Evolutionary conservation across 2,797 vertebrate genomes (phyloP).

Genomic region (Myiothlypis chrysogaster): DNA sequence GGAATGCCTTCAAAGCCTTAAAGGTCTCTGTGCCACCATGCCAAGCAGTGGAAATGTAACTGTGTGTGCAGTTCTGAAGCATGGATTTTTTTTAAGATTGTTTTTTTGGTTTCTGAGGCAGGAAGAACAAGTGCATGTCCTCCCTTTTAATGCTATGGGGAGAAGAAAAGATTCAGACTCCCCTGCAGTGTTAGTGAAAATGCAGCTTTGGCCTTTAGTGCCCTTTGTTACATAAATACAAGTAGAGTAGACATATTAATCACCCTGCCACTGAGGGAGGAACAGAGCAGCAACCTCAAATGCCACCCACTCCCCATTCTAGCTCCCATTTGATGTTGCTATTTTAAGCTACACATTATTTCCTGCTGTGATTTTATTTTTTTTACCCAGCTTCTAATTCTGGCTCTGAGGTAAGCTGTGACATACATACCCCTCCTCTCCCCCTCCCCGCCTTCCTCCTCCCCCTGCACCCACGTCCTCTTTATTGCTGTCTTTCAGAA

Average conservation of each 20-base stretch:
- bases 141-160: conserved; percentile 43
- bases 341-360: conserved; percentile 84
- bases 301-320: conserved; percentile 75
- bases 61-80: background rate
- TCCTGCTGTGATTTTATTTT: conserved; percentile 87
- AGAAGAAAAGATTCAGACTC: conserved; percentile 45
- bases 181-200: conserved; percentile 50
- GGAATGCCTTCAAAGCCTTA: background rate
- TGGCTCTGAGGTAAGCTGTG: conserved; percentile 92
- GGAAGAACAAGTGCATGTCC: conserved; percentile 23
- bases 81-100: background rate
- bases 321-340: conserved; percentile 75
- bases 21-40: background rate
- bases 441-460: conserved; percentile 43
- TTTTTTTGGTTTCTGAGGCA: conserved; percentile 1
- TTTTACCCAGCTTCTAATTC: conserved; percentile 86
- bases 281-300: conserved; percentile 71
- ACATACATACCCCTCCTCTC: conserved; percentile 77
- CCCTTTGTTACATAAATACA: conserved; percentile 66
- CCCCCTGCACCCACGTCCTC: conserved; percentile 45
- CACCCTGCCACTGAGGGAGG: conserved; percentile 70
- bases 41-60: background rate
- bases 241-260: conserved; percentile 63
- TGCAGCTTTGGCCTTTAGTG: conserved; percentile 55
- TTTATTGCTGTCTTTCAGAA: conserved; percentile 10